Base-by-base conservation (phyloP, 2,113 vertebrate species). In the Galemys pyrenaicus region DNA sequence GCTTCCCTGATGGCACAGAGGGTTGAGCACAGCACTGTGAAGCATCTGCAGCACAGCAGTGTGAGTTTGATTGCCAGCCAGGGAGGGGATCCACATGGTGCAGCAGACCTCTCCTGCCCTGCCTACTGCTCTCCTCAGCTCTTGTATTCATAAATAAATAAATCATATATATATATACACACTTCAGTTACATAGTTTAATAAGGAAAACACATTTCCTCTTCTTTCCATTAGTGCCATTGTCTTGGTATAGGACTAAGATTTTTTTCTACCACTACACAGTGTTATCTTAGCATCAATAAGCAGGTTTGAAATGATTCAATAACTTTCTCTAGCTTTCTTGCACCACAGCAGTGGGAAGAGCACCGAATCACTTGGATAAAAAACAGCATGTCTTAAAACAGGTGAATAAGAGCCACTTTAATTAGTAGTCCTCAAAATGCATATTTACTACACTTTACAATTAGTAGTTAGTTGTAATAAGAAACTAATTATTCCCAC, bases 251-350 rank as follows among this genome's bases (percentile, higher is more conserved):
- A 22, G 74, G 73, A 89, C 49, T 85, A 65, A 82, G 92, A n/a
- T 68, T 71, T 78, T 85, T 73, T 60, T 26, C 41, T 24, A 20
- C 26, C 17, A 13, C 86, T 78, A 37, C 13, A 37, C 39, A 94
- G 35, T 80, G 80, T 26, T 44, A 64, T 60, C 44, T 79, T 71
- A 70, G 71, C 67, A 60, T 91, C 73, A 65, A 8, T 71, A 74
- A 95, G 44, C 32, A 44, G 58, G n/a, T 74, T 79, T 88, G 39
- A 89, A 87, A 77, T 83, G 89, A 91, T 92, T 79, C 88, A 94
- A 32, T 83, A 93, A 89, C 82, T 96, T 94, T 95, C 73, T 92
- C 73, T 91, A 60, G 73, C 51, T 91, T 71, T 79, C 49, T 85
- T 91, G 91, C 17, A 37, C 41, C 91, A 89, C 46, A 32, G 13